phyloP scores from a whole-genome alignment of 1,140 invertebrate genomes.

The Temnothorax nylanderi region DNA sequence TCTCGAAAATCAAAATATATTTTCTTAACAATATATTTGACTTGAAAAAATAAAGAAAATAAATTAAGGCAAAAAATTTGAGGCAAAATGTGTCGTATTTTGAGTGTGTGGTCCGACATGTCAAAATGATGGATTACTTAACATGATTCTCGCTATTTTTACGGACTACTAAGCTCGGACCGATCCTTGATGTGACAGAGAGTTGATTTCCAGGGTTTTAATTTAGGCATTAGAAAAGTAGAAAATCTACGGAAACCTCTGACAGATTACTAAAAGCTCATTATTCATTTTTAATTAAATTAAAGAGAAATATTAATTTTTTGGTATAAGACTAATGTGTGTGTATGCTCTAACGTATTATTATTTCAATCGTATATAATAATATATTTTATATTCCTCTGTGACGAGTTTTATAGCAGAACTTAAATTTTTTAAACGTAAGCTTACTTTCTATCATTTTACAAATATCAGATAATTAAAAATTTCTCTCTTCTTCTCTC shows the following conservation, averaged over 20 bases:
- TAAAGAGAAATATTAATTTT: not conserved
- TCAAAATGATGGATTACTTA: constrained; percentile 40
- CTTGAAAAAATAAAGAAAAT: constrained; percentile 14
- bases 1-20: not conserved
- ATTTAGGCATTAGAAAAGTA: constrained; percentile 19
- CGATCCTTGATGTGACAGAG: not conserved
- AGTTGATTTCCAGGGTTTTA: constrained; percentile 13
- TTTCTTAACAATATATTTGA: not conserved
- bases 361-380: not conserved
- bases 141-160: constrained; percentile 31
- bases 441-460: not conserved
- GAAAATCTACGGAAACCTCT: not conserved
- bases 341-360: not conserved
- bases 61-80: not conserved
- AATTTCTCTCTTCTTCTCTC: not conserved
- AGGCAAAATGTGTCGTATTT: constrained; percentile 8
- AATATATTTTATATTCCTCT: not conserved
- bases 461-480: not conserved
- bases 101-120: not conserved
- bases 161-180: constrained; percentile 12
- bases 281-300: constrained; percentile 24
- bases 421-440: not conserved
- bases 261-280: not conserved
- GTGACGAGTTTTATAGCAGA: not conserved
- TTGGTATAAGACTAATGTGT: not conserved